Conservation (phyloP, 2,797 vertebrate genomes). For the Siniperca obscura region DNA sequence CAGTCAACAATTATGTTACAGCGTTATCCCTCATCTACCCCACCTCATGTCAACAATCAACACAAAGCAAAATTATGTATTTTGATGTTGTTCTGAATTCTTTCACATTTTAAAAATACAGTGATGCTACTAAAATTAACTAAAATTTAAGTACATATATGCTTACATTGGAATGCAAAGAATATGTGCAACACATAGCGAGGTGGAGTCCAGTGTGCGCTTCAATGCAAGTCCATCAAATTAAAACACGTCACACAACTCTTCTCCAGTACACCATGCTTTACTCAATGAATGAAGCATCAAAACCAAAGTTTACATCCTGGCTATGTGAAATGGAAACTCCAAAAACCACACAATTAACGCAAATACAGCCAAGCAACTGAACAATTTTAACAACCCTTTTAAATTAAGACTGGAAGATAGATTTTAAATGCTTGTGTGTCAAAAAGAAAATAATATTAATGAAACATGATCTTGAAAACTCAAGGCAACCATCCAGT, state of each 20-base stretch:
- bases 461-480: constrained; percentile 64
- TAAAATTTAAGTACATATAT: neutral
- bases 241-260: neutral
- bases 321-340: neutral
- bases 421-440: constrained; percentile 35
- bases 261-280: neutral
- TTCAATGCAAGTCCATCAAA: neutral
- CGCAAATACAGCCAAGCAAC: constrained; percentile 7
- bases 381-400: neutral
- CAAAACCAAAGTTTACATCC: neutral
- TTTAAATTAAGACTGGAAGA: constrained; percentile 23
- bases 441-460: constrained; percentile 58
- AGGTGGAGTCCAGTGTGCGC: neutral
- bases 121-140: neutral
- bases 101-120: neutral
- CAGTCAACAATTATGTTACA: neutral
- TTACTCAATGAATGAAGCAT: neutral
- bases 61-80: neutral
- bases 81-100: neutral
- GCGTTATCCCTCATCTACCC: neutral
- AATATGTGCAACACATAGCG: too few species aligned
- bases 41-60: neutral
- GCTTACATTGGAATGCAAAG: neutral
- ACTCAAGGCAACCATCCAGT: constrained; percentile 37
- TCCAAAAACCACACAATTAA: constrained; percentile 9